phyloP scores from a whole-genome alignment of 2,113 vertebrate species.

The Catharus fuscescens region DNA sequence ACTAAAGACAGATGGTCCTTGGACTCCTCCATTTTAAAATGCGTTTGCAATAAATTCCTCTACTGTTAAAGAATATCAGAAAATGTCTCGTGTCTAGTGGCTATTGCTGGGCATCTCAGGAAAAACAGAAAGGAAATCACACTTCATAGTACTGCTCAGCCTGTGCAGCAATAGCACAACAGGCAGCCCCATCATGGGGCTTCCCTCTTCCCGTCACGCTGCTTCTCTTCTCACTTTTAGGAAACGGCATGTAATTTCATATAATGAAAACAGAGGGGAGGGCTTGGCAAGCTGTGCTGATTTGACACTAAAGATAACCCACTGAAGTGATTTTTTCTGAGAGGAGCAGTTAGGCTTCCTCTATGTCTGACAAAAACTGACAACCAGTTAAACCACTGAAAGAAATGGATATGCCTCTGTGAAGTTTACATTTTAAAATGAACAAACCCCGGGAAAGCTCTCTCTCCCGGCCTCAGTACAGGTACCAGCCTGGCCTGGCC shows the following conservation, averaged over 20 bases:
- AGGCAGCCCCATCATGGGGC: not conserved
- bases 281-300: not conserved
- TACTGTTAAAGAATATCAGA: not conserved
- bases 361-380: too few relatives aligned
- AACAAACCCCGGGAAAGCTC: too few relatives aligned
- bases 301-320: too few relatives aligned
- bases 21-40: not conserved
- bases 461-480: too few relatives aligned
- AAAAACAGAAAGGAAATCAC: not conserved
- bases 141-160: not conserved
- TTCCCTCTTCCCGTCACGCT: not conserved
- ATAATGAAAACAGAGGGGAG: not conserved
- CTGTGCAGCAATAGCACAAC: not conserved
- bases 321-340: too few relatives aligned
- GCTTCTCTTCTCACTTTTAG: not conserved
- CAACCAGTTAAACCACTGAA: too few relatives aligned
- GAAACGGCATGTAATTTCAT: not conserved
- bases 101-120: not conserved
- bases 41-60: not conserved
- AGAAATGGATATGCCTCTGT: too few relatives aligned
- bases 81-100: not conserved
- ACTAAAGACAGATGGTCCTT: not conserved
- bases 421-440: too few relatives aligned
- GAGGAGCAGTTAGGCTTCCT: too few relatives aligned
- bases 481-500: too few relatives aligned